phyloP scores from a whole-genome alignment of 2,113 vertebrate genomes.

The Takifugu flavidus region DNA sequence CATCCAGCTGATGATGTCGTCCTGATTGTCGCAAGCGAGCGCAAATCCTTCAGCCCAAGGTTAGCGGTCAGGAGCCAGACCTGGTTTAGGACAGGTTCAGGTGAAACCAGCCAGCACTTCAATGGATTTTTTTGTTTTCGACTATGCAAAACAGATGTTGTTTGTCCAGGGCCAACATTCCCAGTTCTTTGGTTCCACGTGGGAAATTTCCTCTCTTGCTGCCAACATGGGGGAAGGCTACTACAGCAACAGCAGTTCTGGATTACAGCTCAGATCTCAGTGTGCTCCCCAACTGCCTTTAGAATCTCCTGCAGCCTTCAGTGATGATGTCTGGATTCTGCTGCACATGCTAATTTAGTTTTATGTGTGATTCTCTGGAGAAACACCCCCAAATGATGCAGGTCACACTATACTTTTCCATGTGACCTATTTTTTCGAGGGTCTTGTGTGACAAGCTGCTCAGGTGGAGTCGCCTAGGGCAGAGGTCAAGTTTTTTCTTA shows the following conservation, averaged over 20 bases:
- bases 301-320: conserved; percentile 20
- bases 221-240: conserved; percentile 58
- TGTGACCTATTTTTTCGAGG: not conserved
- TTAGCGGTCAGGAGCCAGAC: no score
- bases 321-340: conserved; percentile 11
- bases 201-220: conserved; percentile 67
- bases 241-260: conserved; percentile 54
- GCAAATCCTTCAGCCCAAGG: no score
- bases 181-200: conserved; percentile 67
- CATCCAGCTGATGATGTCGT: no score
- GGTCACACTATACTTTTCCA: no score
- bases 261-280: conserved; percentile 66
- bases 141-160: conserved; percentile 72
- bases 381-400: no score
- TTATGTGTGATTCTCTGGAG: no score
- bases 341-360: not conserved
- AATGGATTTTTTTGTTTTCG: conserved; percentile 17
- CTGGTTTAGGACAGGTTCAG: not conserved
- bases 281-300: conserved; percentile 50
- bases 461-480: conserved; percentile 21
- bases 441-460: conserved; percentile 29
- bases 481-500: not conserved
- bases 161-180: conserved; percentile 66
- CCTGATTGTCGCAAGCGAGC: no score
- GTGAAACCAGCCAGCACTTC: conserved; percentile 14